Evolutionary conservation across 2,888 invertebrate genomes (phyloP), one percentile per base, ranked within the genome.

Genomic region (Gerosis bhagava): DNA sequence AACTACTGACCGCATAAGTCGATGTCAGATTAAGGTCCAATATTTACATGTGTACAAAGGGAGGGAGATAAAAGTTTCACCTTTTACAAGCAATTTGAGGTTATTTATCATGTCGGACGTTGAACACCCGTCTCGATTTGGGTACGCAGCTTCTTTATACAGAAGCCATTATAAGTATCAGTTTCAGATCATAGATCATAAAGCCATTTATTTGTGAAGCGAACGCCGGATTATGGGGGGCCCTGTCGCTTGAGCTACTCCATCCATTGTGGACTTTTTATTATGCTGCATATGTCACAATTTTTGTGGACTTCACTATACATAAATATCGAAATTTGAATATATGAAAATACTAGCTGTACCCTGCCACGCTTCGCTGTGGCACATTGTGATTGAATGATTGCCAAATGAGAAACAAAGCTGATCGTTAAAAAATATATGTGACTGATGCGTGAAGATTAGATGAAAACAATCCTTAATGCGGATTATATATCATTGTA

Each of bases 111-210:
- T 75, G 67, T 72, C 62, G 59, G 62, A 62, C 57, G 60, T 60
- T 66, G 68, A 67, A 65, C 64, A 54, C 69, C 67, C 66, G 66
- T 49, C 68, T 66, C 68, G 70, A 66, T 76, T 80, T 76, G 72
- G 76, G 75, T 77, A 68, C 75, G 70, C 75, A 80, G 78, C 82
- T 82, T 78, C 81, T 81, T 79, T 82, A 83, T 80, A 87, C 88
- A 83, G 88, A 84, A 87, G 88, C 87, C 78, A 87, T 86, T 82
- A 86, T 81, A 83, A 84, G 87, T 87, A 88, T 88, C 88, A 83
- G 78, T 87, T 88, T 84, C 88, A 82, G 77, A 84, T 87, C 88
- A 86, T 88, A 87, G 86, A 88, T 88, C 88, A 87, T 86, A 84
- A 82, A 82, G 67, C 73, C 82, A 76, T 86, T 83, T 83, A 76